These are phyloP conservation scores for Pogonomyrmex barbatus DNA, from an alignment of 1,140 invertebrate species.

Conservation along the genomic window DNA sequence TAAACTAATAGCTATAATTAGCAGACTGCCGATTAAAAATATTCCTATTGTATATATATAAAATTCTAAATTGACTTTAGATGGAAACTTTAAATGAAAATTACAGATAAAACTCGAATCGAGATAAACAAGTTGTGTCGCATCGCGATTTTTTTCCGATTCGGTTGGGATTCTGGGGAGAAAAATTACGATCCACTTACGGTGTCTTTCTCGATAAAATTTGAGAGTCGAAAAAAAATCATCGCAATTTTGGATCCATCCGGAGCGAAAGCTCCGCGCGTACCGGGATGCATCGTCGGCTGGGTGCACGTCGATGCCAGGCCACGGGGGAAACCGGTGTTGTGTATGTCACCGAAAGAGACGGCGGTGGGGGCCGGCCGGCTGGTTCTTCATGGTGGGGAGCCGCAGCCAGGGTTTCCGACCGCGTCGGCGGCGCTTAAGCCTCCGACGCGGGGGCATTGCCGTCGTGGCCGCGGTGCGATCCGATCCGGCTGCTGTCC, in stretches of 20 bases:
- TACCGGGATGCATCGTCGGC: conserved; percentile 30
- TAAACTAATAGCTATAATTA: background rate
- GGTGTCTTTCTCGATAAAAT: background rate
- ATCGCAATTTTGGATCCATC: background rate
- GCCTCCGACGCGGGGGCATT: conserved; percentile 81
- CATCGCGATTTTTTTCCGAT: background rate
- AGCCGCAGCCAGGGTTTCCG: conserved; percentile 71
- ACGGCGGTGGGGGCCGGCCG: conserved; percentile 69
- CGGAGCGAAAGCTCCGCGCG: conserved; percentile 32
- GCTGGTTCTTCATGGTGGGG: conserved; percentile 62
- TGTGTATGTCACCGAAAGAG: conserved; percentile 73
- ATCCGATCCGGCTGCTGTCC: conserved; percentile 74
- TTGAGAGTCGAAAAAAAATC: background rate
- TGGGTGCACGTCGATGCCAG: conserved; percentile 29
- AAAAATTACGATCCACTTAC: background rate
- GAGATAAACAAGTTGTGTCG: background rate
- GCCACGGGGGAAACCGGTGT: conserved; percentile 65
- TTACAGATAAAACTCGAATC: background rate
- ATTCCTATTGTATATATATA: background rate
- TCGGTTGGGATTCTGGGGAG: background rate
- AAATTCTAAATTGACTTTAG: no score
- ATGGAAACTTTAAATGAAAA: background rate
- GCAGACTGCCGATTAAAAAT: background rate
- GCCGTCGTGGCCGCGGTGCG: conserved; percentile 82
- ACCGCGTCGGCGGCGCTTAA: conserved; percentile 79